Conservation (phyloP, 2,888 invertebrate genomes). For the Andrena flavipes region DNA sequence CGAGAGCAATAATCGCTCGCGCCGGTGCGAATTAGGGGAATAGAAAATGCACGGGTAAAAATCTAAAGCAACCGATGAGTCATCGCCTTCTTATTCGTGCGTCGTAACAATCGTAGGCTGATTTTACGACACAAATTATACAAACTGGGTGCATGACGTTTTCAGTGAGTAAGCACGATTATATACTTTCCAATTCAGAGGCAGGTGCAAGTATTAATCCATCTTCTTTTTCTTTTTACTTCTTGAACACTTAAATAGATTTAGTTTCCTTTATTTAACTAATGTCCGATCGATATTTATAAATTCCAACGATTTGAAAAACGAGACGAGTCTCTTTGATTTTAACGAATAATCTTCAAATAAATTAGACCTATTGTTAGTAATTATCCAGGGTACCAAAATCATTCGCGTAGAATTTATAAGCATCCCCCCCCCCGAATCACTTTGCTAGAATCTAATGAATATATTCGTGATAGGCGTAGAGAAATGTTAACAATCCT, state of each 20-base stretch:
- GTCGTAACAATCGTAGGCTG: constrained; percentile 53
- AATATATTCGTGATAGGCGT: constrained; percentile 70
- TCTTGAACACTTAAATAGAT: constrained; percentile 46
- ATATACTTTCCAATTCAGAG: constrained; percentile 46
- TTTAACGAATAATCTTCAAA: constrained; percentile 49
- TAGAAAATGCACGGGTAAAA: constrained; percentile 29
- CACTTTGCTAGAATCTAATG: constrained; percentile 68
- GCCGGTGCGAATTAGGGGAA: neutral
- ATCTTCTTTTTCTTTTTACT: constrained; percentile 17
- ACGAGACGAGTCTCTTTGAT: constrained; percentile 32
- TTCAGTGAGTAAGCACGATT: constrained; percentile 44
- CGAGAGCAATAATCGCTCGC: constrained; percentile 2
- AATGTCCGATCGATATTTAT: constrained; percentile 29
- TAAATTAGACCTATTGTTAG: constrained; percentile 63
- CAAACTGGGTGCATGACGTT: constrained; percentile 52
- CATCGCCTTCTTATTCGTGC: constrained; percentile 52
- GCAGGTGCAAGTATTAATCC: constrained; percentile 54
- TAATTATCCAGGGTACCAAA: constrained; percentile 74
- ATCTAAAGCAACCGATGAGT: constrained; percentile 28
- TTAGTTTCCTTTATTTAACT: constrained; percentile 30
- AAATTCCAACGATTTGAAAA: constrained; percentile 32
- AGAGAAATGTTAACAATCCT: constrained; percentile 69
- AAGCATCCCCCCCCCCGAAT: constrained; percentile 55
- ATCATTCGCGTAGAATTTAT: constrained; percentile 66
- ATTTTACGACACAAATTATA: constrained; percentile 42